Base-by-base conservation (phyloP, 2,888 invertebrate genomes). In the Agrochola litura region DNA sequence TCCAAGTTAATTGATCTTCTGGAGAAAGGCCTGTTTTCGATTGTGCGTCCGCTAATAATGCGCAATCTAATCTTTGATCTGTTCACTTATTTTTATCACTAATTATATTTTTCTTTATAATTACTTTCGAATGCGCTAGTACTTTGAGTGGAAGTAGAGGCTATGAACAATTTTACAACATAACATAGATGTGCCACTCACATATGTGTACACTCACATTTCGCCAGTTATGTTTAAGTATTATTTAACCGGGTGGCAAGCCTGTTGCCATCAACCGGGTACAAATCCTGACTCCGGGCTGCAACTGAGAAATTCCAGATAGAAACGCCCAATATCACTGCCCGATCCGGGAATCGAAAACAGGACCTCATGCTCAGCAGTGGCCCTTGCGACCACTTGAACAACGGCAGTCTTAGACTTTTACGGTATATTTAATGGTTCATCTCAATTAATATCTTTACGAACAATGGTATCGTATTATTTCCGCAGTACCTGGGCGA, bases 1-100 rank as follows among this genome's bases (percentile, higher is more conserved):
- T 88, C 79, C 87, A 82, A 81, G 77, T 84, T 84, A 86, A 86
- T 89, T 82, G 84, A 83, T 84, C 78, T 79, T 71, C 70, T 66
- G 73, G 84, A 78, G 89, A 88, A 86, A 82, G 84, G 82, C 67
- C 65, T 76, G 72, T 67, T 84, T 77, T 78, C 49, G 68, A 83
- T 82, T 77, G 77, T 64, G 67, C 73, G 60, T 75, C 66, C 65
- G 71, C 68, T 76, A 65, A 76, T 64, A 86, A 78, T 76, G 60
- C 61, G 69, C 69, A 64, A 79, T 83, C 78, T 71, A 30, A 66
- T 70, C 66, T 74, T 77, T 76, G 54, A 88, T 80, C 76, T 73
- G 16, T 52, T 75, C 9, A 30, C 41, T 76, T 73, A 65, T 79
- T 69, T 69, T 56, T 63, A 25, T 12, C 43, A 43, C 10, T 54